Base-by-base conservation (phyloP, 1,140 invertebrate genomes). In the Papilio polytes region DNA sequence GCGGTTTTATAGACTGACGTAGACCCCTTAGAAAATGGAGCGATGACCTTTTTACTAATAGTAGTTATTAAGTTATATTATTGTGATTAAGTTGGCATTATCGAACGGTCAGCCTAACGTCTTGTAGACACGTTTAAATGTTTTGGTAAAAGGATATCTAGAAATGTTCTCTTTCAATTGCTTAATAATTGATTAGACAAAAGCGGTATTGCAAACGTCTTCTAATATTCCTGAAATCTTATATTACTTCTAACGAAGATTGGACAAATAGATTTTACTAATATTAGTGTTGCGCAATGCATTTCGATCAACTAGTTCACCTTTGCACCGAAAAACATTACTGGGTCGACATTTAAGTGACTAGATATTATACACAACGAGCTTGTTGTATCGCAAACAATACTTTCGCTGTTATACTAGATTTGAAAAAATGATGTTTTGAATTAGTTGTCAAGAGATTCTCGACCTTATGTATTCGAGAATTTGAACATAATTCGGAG, bases 391-490 rank as follows among this genome's bases (percentile, higher is more conserved):
- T 51, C 74, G 80, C 81, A 82, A 84, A 84, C 84, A 85, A 82
- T 83, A 86, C 88, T 90, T 90, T 90, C 87, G 88, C 86, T 90
- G 81, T 86, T 88, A 83, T 15, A 70, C 56, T 80, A 76, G 59
- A 76, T 66, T 86, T 88, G 85, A 89, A 89, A 87, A 86, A 88
- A 86, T 84, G 81, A 83, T 84, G 83, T 82, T 86, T 76, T 74
- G 3, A 44, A 66, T 10, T 7, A 41, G n/a, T 8, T 7, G 31
- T 31, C 22, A 20, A 8, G 56, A n/a, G 77, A 78, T 44, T 63
- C 36, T 78, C 77, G 36, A 66, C 53, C 36, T 78, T 78, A 63
- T 44, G 53, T n/a, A 10, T 22, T 59, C 12, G 77, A 20, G 26
- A 66, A 22, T 44, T 78, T 15, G 12, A 20, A 63, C 41, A 78